These are phyloP conservation scores for Dinocampus coccinellae DNA, from an alignment of 2,888 invertebrate genomes.

Conservation along the genomic window DNA sequence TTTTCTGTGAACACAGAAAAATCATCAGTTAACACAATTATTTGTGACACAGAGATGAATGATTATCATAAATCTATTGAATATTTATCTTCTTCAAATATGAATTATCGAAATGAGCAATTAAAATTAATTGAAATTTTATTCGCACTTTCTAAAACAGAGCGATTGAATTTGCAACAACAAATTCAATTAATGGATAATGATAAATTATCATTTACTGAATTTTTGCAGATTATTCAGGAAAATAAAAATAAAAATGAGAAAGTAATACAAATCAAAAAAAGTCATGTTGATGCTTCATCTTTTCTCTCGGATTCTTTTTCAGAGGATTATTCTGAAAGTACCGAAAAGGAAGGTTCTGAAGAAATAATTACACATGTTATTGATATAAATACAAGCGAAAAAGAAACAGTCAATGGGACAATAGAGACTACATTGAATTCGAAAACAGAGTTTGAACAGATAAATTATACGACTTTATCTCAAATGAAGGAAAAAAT, in stretches of 20 bases:
- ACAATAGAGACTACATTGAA: neutral
- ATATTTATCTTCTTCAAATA: conserved; percentile 46
- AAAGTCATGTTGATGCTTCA: neutral
- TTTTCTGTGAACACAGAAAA: conserved; percentile 52
- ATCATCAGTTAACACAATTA: conserved; percentile 55
- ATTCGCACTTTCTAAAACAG: neutral
- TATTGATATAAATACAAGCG: neutral
- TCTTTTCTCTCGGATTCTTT: neutral
- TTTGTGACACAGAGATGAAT: conserved; percentile 50
- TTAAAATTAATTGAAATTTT: conserved; percentile 6
- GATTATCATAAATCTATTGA: conserved; percentile 52
- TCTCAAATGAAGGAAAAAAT: conserved; percentile 19
- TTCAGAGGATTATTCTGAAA: neutral
- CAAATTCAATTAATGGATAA: conserved; percentile 1
- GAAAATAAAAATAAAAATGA: neutral
- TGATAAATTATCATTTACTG: neutral
- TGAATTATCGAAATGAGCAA: conserved; percentile 37
- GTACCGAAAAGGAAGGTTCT: neutral
- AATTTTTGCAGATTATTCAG: neutral
- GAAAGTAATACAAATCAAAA: neutral
- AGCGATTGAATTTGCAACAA: conserved; percentile 23
- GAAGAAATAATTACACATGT: neutral
- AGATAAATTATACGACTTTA: neutral
- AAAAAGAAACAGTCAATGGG: neutral
- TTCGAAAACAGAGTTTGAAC: neutral